Evolutionary conservation across 92 coral and sea anemone genomes (phyloP).

Genomic region (Heliopora coerulea): DNA sequence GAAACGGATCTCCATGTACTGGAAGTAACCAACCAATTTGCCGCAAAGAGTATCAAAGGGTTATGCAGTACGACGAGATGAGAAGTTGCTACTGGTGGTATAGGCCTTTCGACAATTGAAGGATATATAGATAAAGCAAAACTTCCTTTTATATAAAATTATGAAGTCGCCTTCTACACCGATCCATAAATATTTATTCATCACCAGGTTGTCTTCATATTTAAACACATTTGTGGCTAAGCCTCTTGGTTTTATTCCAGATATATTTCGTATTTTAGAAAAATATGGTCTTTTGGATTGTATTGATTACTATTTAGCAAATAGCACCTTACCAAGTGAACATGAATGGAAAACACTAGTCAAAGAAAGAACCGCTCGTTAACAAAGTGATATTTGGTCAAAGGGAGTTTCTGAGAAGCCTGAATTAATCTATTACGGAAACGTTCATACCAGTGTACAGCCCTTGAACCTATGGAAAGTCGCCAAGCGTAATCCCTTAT

Average conservation of each 20-base stretch:
- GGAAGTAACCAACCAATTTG: neutral
- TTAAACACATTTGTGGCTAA: neutral
- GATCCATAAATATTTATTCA: neutral
- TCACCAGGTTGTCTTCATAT: neutral
- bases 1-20: neutral
- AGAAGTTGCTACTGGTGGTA: slow-evolving; percentile 13
- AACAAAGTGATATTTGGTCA: too few relatives aligned
- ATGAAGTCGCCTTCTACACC: neutral
- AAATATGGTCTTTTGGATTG: neutral
- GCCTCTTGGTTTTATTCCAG: neutral
- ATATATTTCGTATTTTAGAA: neutral
- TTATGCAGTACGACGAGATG: neutral
- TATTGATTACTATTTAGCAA: neutral
- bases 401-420: too few relatives aligned
- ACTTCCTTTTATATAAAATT: neutral
- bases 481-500: too few relatives aligned
- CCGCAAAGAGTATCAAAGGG: slow-evolving; percentile 13
- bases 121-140: slow-evolving; percentile 16
- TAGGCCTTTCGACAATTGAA: slow-evolving; percentile 8
- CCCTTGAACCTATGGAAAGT: too few relatives aligned
- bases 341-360: too few relatives aligned
- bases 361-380: too few relatives aligned
- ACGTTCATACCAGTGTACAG: too few relatives aligned
- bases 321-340: neutral
- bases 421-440: too few relatives aligned